Conservation (phyloP, 1,140 invertebrate genomes). For the Varroa destructor region DNA sequence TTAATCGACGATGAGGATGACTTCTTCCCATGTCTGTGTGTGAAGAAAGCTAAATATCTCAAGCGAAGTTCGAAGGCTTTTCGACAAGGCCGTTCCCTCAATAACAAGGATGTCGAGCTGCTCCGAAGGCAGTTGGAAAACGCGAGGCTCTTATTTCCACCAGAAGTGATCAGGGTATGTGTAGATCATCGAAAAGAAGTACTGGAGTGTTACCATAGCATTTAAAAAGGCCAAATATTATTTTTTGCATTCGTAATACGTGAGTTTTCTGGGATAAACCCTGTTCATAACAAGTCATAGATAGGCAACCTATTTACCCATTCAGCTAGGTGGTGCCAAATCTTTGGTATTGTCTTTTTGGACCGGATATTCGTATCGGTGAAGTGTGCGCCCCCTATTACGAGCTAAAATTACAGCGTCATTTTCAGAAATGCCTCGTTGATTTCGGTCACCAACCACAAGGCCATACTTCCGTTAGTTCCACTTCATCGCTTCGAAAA, state of each 20-base stretch:
- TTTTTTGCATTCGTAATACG: too few relatives aligned
- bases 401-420: too few relatives aligned
- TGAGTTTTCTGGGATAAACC: too few relatives aligned
- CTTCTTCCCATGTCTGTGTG: conserved; percentile 25
- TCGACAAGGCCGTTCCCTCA: conserved; percentile 13
- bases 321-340: too few relatives aligned
- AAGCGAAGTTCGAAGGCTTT: conserved; percentile 18
- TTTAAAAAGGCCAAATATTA: too few relatives aligned
- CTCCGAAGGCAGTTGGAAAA: background rate
- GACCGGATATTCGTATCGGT: too few relatives aligned
- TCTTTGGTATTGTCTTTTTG: too few relatives aligned
- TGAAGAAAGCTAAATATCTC: conserved; percentile 25
- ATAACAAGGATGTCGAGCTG: conserved; percentile 1
- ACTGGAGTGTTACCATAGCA: background rate
- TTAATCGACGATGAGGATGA: conserved; percentile 23
- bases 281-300: too few relatives aligned
- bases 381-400: too few relatives aligned
- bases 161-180: conserved; percentile 18
- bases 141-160: conserved; percentile 18
- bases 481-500: conserved; percentile 15
- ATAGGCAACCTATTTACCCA: too few relatives aligned
- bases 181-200: background rate
- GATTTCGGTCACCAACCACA: conserved; percentile 21
- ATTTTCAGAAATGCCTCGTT: conserved; percentile 22
- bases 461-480: background rate